phyloP scores from a whole-genome alignment of 1,140 invertebrate species.

The Elysia chlorotica region DNA sequence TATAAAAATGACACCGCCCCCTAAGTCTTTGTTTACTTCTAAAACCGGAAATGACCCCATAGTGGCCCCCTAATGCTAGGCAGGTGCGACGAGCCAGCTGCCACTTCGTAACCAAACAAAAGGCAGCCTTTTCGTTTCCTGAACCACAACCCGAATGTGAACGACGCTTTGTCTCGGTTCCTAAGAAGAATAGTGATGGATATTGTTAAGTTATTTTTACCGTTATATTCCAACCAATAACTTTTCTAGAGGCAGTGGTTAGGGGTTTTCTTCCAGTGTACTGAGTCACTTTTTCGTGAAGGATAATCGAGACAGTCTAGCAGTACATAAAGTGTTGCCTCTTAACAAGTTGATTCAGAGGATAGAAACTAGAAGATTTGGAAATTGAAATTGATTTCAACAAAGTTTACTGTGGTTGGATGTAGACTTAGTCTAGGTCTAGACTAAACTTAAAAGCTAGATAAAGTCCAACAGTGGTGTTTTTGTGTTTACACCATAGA shows the following conservation, averaged over 20 bases:
- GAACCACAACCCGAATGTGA: not conserved
- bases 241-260: not conserved
- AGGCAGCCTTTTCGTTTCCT: not conserved
- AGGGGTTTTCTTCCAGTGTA: not conserved
- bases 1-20: no score
- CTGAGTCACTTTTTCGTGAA: not conserved
- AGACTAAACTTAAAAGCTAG: no score
- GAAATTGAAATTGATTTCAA: no score
- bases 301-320: not conserved
- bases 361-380: no score
- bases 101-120: constrained; percentile 22
- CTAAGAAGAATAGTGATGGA: not conserved
- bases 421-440: no score
- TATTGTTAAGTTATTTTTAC: not conserved
- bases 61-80: constrained; percentile 2
- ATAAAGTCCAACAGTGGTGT: no score
- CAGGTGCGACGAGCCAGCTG: constrained; percentile 15
- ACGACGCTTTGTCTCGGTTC: constrained; percentile 9
- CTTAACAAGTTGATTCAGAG: no score
- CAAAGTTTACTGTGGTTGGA: no score
- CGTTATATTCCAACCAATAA: constrained; percentile 12
- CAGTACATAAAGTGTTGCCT: not conserved
- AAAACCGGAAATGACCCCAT: constrained; percentile 10
- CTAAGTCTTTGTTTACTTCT: constrained; percentile 25
- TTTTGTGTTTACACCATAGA: no score